Evolutionary conservation across 1,140 invertebrate species (phyloP).

Genomic region (Drosophila nasuta): DNA sequence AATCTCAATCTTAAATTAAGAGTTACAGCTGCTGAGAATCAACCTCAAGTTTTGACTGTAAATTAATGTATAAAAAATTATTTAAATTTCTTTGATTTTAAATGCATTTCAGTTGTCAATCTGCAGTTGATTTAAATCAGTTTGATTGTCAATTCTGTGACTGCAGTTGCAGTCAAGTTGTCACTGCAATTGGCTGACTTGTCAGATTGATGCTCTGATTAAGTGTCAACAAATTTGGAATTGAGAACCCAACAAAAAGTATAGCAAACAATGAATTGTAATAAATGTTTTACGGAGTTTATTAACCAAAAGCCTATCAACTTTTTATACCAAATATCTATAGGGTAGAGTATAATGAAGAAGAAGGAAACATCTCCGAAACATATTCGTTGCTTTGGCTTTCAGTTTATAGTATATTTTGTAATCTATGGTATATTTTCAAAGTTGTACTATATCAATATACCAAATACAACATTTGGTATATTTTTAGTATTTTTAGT

Average conservation of each 20-base stretch:
- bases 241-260: too few relatives aligned
- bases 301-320: too few relatives aligned
- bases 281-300: neutral
- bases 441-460: too few relatives aligned
- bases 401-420: too few relatives aligned
- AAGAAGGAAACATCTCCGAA: too few relatives aligned
- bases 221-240: neutral
- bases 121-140: slow-evolving; percentile 20
- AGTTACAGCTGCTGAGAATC: too few relatives aligned
- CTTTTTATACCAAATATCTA: too few relatives aligned
- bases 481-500: too few relatives aligned
- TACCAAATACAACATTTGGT: too few relatives aligned
- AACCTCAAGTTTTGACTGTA: neutral
- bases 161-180: slow-evolving; percentile 11
- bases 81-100: slow-evolving; percentile 1
- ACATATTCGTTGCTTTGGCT: too few relatives aligned
- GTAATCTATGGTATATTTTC: too few relatives aligned
- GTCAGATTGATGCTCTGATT: slow-evolving; percentile 15
- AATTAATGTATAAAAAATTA: neutral
- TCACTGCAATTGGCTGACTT: slow-evolving; percentile 40
- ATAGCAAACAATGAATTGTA: neutral
- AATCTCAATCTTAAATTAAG: neutral
- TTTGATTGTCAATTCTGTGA: slow-evolving; percentile 15
- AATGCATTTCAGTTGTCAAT: neutral
- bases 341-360: too few relatives aligned